Evolutionary conservation across 2,797 vertebrate genomes (phyloP), one percentile per base, ranked within the genome.

Genomic region (Pantherophis vulpinus): DNA sequence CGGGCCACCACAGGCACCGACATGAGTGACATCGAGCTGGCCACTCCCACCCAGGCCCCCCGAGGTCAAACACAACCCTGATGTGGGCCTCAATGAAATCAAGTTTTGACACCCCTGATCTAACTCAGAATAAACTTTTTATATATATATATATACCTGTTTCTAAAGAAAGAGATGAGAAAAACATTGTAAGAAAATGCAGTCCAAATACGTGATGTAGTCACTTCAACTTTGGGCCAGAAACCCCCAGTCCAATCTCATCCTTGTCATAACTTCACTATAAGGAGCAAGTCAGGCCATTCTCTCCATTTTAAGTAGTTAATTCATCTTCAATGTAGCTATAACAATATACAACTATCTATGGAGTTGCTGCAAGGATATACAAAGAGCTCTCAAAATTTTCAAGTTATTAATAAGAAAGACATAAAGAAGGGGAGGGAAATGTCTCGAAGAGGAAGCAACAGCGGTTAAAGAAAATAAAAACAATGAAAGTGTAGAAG

Each of bases 401-500:
- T 20, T 42, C 16, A 25, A 60, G 66, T 61, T 59, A 74, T 89
- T 20, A 29, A 55, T 60, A 94, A 95, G 93, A 95, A 94, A 95
- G 93, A 95, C 20, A 51, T 23, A 70, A 63, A 18, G 25, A 12
- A 23, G 4, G 56, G 56, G 14, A 90, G 25, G 20, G 1, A 20
- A 55, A 90, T 23, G 86, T 56, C 51, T 87, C 79, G 93, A 96
- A 89, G 94, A 95, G 95, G 94, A 16, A 86, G 8, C 9, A 51
- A 27, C 16, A 42, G n/a, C 11, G 14, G 79, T 10, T 54, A 27
- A 58, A 16, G n/a, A 32, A 51, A 51, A 63, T 63, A 94, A 59
- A n/a, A 61, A 58, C 27, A 0, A 8, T 1, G 58, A 18, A 74
- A 63, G 25, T 0, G 10, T 5, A 91, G 7, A 88, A 27, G 6